Percentiles rank a stretch among this genome's conserved stretches.
Conservation (phyloP, 1,140 invertebrate genomes). For the Drosophila kohkoa region DNA sequence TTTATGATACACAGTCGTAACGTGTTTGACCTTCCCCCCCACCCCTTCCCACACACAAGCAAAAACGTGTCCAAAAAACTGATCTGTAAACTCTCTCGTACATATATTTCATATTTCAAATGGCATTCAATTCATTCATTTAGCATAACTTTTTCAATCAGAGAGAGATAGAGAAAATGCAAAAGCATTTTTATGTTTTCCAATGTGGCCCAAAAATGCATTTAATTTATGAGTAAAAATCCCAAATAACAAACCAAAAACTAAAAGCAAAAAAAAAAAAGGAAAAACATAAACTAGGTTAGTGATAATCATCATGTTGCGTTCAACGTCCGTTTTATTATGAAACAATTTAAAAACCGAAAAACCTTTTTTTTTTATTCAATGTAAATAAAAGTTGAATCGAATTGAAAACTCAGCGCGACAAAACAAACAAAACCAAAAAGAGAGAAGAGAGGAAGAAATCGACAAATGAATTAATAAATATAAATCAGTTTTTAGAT, state of each 20-base stretch:
- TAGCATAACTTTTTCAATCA: slow-evolving; percentile 59
- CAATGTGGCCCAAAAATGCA: slow-evolving; percentile 69
- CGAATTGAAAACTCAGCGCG: slow-evolving; percentile 43
- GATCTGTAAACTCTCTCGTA: slow-evolving; percentile 19
- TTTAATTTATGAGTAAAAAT: slow-evolving; percentile 60
- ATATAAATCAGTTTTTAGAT: slow-evolving; percentile 47
- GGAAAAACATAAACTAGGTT: slow-evolving; percentile 56
- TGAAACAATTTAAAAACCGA: slow-evolving; percentile 56
- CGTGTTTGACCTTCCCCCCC: no score
- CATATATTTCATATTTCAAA: slow-evolving; percentile 17
- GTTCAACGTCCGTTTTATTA: slow-evolving; percentile 80
- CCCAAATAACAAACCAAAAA: neutral
- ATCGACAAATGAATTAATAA: neutral
- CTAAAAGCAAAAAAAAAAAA: neutral
- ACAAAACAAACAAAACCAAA: slow-evolving; percentile 5
- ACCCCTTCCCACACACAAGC: no score
- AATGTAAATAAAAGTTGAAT: slow-evolving; percentile 72
- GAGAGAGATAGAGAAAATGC: slow-evolving; percentile 41
- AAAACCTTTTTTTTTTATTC: slow-evolving; percentile 37
- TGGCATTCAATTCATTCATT: slow-evolving; percentile 54
- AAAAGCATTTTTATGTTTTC: slow-evolving; percentile 61
- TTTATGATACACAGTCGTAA: no score
- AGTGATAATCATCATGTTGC: slow-evolving; percentile 78
- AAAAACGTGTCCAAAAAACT: neutral
- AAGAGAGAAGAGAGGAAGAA: neutral